phyloP scores from a whole-genome alignment of 2,113 vertebrate species.

The Xiphophorus maculatus region DNA sequence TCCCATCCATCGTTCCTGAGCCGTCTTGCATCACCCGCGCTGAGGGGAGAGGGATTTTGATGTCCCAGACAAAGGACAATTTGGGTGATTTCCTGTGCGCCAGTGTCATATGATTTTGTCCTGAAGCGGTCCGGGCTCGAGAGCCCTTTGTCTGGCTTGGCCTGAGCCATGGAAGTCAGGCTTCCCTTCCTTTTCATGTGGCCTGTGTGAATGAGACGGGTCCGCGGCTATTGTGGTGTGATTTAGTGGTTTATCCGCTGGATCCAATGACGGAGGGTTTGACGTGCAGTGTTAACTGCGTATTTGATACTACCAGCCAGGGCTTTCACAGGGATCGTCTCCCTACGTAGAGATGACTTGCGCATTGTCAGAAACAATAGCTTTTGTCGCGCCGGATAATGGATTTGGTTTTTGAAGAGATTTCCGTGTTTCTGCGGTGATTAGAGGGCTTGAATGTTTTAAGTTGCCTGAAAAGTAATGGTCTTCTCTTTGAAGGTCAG shows the following conservation, averaged over 20 bases:
- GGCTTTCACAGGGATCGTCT: constrained; percentile 72
- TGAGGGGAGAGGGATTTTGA: constrained; percentile 67
- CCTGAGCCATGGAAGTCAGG: constrained; percentile 78
- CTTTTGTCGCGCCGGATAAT: constrained; percentile 79
- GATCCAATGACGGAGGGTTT: constrained; percentile 77
- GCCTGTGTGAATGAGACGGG: constrained; percentile 76
- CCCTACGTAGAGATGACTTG: constrained; percentile 65
- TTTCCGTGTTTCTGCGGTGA: constrained; percentile 67
- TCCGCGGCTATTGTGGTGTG: constrained; percentile 73
- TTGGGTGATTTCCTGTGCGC: constrained; percentile 82
- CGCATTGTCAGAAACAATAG: constrained; percentile 75
- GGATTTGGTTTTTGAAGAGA: constrained; percentile 66
- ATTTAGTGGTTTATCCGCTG: constrained; percentile 78
- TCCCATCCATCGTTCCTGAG: constrained; percentile 16
- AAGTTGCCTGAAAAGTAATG: constrained; percentile 48
- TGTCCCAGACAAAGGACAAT: constrained; percentile 80
- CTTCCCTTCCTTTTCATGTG: constrained; percentile 83
- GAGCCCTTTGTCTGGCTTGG: constrained; percentile 76
- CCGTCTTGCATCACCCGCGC: constrained; percentile 18
- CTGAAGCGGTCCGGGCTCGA: constrained; percentile 76
- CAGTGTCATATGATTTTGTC: constrained; percentile 83
- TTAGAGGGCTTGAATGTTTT: constrained; percentile 60
- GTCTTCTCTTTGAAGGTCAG: constrained; percentile 30
- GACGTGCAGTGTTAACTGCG: constrained; percentile 74
- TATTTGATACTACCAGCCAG: constrained; percentile 76